A percentile compares a stretch with the other conserved stretches of the same genome.
Conservation (phyloP, 2,113 vertebrate species). For the Furnarius figulus region DNA sequence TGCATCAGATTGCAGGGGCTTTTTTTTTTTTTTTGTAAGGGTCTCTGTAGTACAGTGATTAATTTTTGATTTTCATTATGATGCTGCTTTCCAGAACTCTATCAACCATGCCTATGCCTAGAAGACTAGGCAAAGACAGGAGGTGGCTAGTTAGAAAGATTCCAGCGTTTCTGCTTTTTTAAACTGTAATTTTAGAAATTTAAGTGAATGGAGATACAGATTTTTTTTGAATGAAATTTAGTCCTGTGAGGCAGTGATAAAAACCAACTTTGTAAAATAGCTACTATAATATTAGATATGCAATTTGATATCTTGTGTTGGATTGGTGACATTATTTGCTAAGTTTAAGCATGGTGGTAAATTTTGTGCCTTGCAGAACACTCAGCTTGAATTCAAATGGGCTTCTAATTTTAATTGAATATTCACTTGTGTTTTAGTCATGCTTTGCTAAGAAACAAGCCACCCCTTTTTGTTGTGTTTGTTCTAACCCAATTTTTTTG, state of each 20-base stretch:
- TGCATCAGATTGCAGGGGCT: neutral
- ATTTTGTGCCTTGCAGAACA: neutral
- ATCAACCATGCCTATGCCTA: neutral
- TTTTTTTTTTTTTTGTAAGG: neutral
- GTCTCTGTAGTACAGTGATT: neutral
- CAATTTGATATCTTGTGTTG: neutral
- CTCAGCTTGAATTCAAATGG: neutral
- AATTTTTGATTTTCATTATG: neutral
- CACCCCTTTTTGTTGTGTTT: neutral
- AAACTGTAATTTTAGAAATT: neutral
- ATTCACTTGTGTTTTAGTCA: neutral
- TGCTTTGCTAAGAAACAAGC: neutral
- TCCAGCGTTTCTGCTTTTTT: neutral
- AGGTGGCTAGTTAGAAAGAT: neutral
- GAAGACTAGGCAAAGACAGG: neutral
- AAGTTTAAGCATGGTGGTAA: neutral
- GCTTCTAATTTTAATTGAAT: neutral
- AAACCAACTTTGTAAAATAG: neutral
- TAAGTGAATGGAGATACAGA: neutral
- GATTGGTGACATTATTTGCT: neutral
- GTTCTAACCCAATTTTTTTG: neutral
- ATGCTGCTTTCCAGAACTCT: neutral
- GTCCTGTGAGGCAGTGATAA: neutral
- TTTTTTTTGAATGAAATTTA: constrained; percentile 20
- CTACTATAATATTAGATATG: neutral